Evolutionary conservation across 2,113 vertebrate genomes (phyloP).

Genomic region (Eulemur rufifrons): DNA sequence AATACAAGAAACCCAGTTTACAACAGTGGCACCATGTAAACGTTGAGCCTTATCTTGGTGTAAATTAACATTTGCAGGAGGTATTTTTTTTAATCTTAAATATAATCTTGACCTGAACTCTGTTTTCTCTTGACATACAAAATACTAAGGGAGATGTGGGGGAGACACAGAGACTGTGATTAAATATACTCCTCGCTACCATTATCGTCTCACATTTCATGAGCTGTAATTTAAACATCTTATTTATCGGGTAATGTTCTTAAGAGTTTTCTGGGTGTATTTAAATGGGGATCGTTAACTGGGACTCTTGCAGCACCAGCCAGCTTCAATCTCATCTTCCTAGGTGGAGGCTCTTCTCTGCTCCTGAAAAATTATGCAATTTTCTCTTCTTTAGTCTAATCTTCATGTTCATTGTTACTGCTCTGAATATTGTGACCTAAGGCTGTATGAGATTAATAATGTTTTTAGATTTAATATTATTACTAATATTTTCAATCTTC

Average conservation of each 20-base stretch:
- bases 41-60: not conserved
- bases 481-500: conserved; percentile 39
- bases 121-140: conserved; percentile 38
- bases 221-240: conserved; percentile 75
- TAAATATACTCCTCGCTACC: conserved; percentile 60
- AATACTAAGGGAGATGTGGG: conserved; percentile 21
- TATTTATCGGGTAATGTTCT: conserved; percentile 73
- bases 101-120: conserved; percentile 67
- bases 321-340: conserved; percentile 34
- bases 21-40: not conserved
- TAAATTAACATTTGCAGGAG: conserved; percentile 45
- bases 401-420: conserved; percentile 44
- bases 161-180: conserved; percentile 52
- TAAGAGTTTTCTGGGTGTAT: conserved; percentile 50
- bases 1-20: not conserved
- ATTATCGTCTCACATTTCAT: conserved; percentile 69
- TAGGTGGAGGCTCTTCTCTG: conserved; percentile 23
- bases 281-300: conserved; percentile 66
- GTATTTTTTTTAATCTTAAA: conserved; percentile 53
- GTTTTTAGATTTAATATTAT: conserved; percentile 54
- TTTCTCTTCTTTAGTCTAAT: conserved; percentile 60
- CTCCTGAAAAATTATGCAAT: conserved; percentile 58
- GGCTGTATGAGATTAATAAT: conserved; percentile 48
- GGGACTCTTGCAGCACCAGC: conserved; percentile 48
- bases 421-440: conserved; percentile 46